A percentile compares a stretch with the other conserved stretches of the same genome.
Evolutionary conservation across 2,113 vertebrate species (phyloP).

Genomic region (Dicentrarchus labrax): DNA sequence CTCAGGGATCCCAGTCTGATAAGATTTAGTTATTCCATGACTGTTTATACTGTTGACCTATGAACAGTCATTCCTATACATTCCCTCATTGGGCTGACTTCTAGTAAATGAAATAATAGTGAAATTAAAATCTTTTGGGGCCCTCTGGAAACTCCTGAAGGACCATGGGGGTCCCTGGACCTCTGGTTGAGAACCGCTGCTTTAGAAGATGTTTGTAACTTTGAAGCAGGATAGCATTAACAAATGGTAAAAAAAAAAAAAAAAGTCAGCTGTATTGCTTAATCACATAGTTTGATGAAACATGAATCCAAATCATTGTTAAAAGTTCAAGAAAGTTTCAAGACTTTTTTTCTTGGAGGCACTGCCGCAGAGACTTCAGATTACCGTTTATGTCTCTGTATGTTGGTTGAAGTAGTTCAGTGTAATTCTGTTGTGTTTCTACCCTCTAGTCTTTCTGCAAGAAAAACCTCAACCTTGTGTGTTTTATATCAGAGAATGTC

Average conservation of each 20-base stretch:
- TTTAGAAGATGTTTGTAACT: not conserved
- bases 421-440: not conserved
- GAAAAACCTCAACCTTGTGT: not conserved
- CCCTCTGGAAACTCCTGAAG: too few relatives aligned
- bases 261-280: not conserved
- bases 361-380: not conserved
- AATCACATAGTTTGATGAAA: not conserved
- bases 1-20: too few relatives aligned
- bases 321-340: not conserved
- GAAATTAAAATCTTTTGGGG: too few relatives aligned
- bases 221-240: too few relatives aligned
- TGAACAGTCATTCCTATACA: too few relatives aligned
- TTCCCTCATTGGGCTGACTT: too few relatives aligned
- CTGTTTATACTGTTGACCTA: too few relatives aligned
- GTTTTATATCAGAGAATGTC: not conserved
- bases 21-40: too few relatives aligned
- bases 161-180: too few relatives aligned
- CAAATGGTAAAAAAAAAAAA: not conserved
- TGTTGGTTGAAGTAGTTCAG: not conserved
- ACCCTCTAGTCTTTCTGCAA: too few relatives aligned
- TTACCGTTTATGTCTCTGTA: not conserved
- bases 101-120: too few relatives aligned
- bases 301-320: not conserved
- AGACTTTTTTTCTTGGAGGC: not conserved
- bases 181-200: too few relatives aligned